phyloP scores from a whole-genome alignment of 2,797 vertebrate genomes.

The Euthynnus affinis region DNA sequence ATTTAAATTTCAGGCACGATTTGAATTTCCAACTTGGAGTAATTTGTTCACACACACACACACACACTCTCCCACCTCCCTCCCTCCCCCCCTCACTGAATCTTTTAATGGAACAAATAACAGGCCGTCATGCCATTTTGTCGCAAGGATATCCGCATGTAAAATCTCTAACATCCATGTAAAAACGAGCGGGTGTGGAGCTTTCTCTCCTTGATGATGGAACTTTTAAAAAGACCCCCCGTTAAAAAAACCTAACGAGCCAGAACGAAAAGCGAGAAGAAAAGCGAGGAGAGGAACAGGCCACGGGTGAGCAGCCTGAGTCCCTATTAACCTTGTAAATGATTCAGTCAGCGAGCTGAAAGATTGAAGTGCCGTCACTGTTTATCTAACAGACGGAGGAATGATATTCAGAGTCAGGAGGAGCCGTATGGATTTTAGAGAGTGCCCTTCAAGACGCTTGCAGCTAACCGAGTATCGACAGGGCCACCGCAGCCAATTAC shows the following conservation, averaged over 20 bases:
- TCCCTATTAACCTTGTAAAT: slow-evolving; percentile 64
- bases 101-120: slow-evolving; percentile 48
- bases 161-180: slow-evolving; percentile 28
- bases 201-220: slow-evolving; percentile 13
- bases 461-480: slow-evolving; percentile 16
- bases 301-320: slow-evolving; percentile 52
- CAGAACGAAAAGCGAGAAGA: slow-evolving; percentile 61
- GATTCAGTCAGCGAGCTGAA: slow-evolving; percentile 42
- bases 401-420: slow-evolving; percentile 21
- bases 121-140: slow-evolving; percentile 13
- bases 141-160: slow-evolving; percentile 26
- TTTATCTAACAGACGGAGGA: slow-evolving; percentile 36
- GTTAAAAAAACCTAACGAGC: slow-evolving; percentile 53
- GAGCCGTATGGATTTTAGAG: slow-evolving; percentile 24
- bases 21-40: too few species aligned
- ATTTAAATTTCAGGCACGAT: too few species aligned
- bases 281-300: slow-evolving; percentile 48
- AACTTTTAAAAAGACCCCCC: slow-evolving; percentile 22
- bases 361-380: slow-evolving; percentile 45
- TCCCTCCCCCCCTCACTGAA: too few species aligned
- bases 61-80: too few species aligned
- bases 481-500: slow-evolving; percentile 34
- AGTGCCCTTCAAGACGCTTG: slow-evolving; percentile 25
- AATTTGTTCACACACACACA: background rate
- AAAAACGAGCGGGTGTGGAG: slow-evolving; percentile 6